A percentile compares a stretch with the other conserved stretches of the same genome.
Conservation (phyloP, 2,113 vertebrate species). For the Hypanus sabinus region DNA sequence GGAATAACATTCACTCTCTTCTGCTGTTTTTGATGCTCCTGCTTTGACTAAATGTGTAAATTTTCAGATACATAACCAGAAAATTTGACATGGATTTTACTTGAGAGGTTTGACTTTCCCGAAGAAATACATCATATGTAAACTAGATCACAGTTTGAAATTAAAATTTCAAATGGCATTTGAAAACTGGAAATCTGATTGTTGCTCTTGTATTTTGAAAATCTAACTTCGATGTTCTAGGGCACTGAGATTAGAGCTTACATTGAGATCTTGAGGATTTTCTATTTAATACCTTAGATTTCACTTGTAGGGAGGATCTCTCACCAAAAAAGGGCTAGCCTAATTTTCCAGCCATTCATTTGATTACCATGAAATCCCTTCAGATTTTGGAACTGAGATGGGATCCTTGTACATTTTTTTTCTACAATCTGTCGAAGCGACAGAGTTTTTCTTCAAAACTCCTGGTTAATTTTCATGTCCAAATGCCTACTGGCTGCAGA, state of each 20-base stretch:
- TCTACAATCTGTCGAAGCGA: background rate
- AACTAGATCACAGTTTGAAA: background rate
- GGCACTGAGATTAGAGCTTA: background rate
- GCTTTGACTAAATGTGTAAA: background rate
- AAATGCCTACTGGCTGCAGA: background rate
- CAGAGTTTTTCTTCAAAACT: background rate
- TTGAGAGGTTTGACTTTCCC: background rate
- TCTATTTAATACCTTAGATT: background rate
- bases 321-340: background rate
- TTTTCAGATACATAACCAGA: background rate
- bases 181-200: background rate
- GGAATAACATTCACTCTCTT: background rate
- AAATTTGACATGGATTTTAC: too few relatives aligned
- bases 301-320: background rate
- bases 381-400: background rate
- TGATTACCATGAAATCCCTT: background rate
- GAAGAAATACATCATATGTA: background rate
- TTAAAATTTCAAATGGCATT: background rate
- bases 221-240: background rate
- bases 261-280: conserved; percentile 4
- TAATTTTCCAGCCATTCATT: background rate
- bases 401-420: too few relatives aligned
- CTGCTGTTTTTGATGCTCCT: background rate
- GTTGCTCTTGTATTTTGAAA: background rate
- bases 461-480: background rate